Evolutionary conservation across 2,888 invertebrate genomes (phyloP), one percentile per base, ranked within the genome.

Genomic region (Caenorhabditis zanzibari): DNA sequence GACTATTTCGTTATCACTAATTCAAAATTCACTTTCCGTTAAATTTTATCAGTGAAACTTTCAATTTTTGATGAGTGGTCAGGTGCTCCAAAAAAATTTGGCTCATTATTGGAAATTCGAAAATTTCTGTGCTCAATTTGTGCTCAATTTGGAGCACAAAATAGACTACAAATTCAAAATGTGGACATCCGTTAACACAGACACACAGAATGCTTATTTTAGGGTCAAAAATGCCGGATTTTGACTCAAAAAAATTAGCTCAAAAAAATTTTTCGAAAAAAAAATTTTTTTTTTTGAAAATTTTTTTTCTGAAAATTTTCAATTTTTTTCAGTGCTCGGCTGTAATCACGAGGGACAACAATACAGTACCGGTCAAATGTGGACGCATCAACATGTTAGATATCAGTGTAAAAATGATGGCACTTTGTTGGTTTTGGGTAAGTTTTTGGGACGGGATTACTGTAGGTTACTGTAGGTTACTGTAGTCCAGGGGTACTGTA

Each of bases 311-410:
- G n/a, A n/a, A n/a, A n/a, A n/a, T n/a, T n/a, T n/a, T n/a, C n/a
- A 26, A 10, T 54, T 32, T 19, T 41, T 85, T 89, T 41, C 61
- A 91, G 91, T 91, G 61, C 52, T 91, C 54, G 91, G 91, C 38
- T 91, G 91, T 66, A 72, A 77, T 9, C 90, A 90, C 59, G 90
- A 88, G 47, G 89, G 87, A 58, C 80, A 87, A 28, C 88, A 90
- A 59, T 92, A 87, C 84, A 87, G 82, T 54, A 86, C 89, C 16
- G 91, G 91, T 4, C 90, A 91, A 66, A 85, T 91, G 73, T 91
- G 90, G 90, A 90, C 90, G 19, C 91, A 91, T 68, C 88, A 90
- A 74, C 91, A 91, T 75, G 90, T 91, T 49, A 81, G 91, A 28
- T 91, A 91, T 80, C 89, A 90, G 59, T 91, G 91, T 75, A 84